Evolutionary conservation across 2,888 invertebrate species (phyloP).

Genomic region (Drosophila austrosaltans): DNA sequence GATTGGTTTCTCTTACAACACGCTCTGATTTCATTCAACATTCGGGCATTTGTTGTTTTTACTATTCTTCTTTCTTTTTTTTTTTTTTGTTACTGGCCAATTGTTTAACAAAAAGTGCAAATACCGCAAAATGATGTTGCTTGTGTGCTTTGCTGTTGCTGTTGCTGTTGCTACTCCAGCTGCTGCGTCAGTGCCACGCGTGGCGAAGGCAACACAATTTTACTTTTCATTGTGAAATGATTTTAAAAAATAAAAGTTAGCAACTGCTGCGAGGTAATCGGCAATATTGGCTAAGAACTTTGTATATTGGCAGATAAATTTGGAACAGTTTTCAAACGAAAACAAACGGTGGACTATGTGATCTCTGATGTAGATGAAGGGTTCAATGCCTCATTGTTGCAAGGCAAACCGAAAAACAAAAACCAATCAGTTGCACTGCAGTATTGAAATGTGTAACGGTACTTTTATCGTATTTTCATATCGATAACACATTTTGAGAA

Average conservation of each 20-base stretch:
- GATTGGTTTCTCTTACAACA: constrained; percentile 26
- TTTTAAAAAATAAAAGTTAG: constrained; percentile 62
- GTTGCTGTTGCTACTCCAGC: constrained; percentile 30
- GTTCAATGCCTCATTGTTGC: too few species aligned
- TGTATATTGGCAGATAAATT: too few species aligned
- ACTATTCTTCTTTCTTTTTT: constrained; percentile 32
- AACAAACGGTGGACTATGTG: too few species aligned
- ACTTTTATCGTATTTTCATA: not conserved
- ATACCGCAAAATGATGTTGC: constrained; percentile 65
- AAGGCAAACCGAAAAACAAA: too few species aligned
- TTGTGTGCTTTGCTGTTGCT: constrained; percentile 23
- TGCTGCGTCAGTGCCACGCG: constrained; percentile 38
- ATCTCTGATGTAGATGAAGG: too few species aligned
- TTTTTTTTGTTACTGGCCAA: constrained; percentile 55
- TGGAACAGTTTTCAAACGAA: too few species aligned
- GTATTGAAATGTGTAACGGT: too few species aligned
- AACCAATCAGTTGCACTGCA: too few species aligned
- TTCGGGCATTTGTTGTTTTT: constrained; percentile 12
- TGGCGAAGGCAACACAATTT: constrained; percentile 52
- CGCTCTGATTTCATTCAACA: constrained; percentile 16
- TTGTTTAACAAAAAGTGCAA: constrained; percentile 74
- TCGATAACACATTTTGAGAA: not conserved
- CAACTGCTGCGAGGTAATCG: constrained; percentile 54
- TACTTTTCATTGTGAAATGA: constrained; percentile 72
- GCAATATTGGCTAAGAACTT: constrained; percentile 2